Percentiles rank a stretch among this genome's conserved stretches.
phyloP scores from a whole-genome alignment of 2,113 vertebrate species.

The Condylura cristata region DNA sequence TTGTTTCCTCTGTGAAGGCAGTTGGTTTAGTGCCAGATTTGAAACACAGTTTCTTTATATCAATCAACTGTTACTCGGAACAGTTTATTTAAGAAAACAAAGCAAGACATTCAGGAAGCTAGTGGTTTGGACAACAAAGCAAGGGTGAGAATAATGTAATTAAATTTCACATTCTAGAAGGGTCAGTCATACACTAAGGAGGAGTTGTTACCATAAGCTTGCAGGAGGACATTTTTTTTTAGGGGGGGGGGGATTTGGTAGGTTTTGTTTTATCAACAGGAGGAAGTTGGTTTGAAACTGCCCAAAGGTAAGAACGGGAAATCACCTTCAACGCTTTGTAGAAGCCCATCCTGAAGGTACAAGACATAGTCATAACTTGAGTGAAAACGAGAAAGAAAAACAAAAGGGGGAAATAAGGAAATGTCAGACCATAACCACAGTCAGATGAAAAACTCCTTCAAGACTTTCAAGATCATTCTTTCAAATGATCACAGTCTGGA shows the following conservation, averaged over 20 bases:
- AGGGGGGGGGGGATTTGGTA: background rate
- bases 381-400: slow-evolving; percentile 29
- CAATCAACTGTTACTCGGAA: slow-evolving; percentile 31
- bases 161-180: background rate
- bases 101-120: slow-evolving; percentile 57
- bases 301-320: slow-evolving; percentile 42
- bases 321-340: background rate
- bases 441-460: background rate
- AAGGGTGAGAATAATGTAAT: background rate
- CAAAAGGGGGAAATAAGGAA: background rate
- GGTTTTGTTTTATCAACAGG: slow-evolving; percentile 49
- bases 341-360: background rate
- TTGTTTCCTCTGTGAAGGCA: background rate
- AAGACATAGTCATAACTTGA: background rate
- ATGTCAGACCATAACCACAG: background rate
- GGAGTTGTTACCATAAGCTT: background rate
- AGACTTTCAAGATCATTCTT: background rate
- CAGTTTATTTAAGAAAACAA: slow-evolving; percentile 57
- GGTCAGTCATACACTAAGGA: background rate
- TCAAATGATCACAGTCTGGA: background rate
- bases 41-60: slow-evolving; percentile 52
- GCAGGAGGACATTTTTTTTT: background rate
- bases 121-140: slow-evolving; percentile 15
- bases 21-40: background rate
- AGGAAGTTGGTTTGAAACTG: slow-evolving; percentile 52